Evolutionary conservation across 2,113 vertebrate species (phyloP), one percentile per base, ranked within the genome.

Genomic region (Anarrhichthys ocellatus): DNA sequence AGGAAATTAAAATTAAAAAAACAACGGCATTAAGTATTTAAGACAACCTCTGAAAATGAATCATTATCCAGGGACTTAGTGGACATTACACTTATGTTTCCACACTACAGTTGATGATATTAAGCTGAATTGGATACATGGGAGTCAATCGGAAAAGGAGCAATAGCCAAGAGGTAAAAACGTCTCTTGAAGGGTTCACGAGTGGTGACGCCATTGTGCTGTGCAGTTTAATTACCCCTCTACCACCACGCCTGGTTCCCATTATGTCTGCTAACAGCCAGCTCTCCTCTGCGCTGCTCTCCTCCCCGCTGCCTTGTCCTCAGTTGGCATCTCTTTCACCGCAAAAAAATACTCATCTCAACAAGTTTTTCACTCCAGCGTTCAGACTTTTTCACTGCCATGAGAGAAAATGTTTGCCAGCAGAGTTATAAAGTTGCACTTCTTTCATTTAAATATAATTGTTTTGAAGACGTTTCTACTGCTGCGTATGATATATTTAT

Each of bases 221-320:
- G 78, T 38, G 73, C 78, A 79, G 86, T 92, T 92, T 93, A 91
- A 92, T 91, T 85, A 93, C 89, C 64, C 89, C 82, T 81, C 76
- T 58, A 74, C 81, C 78, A 88, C 76, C 70, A 69, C 82, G 86
- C 84, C 92, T 94, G 93, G 85, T 93, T 92, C 87, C 82, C 88
- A 93, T 94, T 93, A 91, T 76, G 80, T 89, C 71, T 69, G 76
- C 89, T 82, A 89, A 85, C 88, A 87, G 87, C 90, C 86, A 91
- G 75, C 85, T 78, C 86, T 90, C 88, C 78, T 86, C 89, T 81
- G 82, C 34, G 52, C 5, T 46, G 61, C 78, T 77, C 38, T 86
- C 68, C 87, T 86, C 77, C 76, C 66, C 10, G n/a, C 85, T 78
- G 88, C 80, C 85, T 91, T 87, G 90, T 92, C 91, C 91, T 93